Evolutionary conservation across 2,113 vertebrate genomes (phyloP).

Genomic region (Drymodes brunneopygia): DNA sequence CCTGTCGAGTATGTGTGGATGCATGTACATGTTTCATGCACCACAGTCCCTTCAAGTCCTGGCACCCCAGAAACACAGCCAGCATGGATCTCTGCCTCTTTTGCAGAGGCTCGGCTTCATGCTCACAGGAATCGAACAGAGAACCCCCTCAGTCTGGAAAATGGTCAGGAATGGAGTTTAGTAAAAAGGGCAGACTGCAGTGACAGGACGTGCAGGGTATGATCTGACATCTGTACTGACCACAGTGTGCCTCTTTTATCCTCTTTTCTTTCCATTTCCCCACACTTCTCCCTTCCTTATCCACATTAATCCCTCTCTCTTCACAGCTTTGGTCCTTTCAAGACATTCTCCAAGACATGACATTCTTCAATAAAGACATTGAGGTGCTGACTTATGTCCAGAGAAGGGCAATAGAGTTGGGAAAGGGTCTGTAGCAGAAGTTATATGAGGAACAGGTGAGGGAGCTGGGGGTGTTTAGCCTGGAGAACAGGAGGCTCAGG

Average conservation of each 20-base stretch:
- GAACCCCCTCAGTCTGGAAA: too few relatives aligned
- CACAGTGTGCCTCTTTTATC: not conserved
- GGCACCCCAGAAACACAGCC: accelerated
- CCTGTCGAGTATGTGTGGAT: not conserved
- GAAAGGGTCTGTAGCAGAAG: not conserved
- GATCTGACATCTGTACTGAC: too few relatives aligned
- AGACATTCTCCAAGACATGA: not conserved
- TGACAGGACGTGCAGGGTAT: too few relatives aligned
- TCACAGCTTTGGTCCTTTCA: not conserved
- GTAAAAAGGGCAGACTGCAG: not conserved
- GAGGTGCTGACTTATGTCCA: not conserved
- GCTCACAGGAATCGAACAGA: accelerated
- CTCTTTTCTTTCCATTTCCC: not conserved
- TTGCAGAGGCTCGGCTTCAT: not conserved
- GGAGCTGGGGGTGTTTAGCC: not conserved
- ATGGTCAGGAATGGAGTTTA: not conserved
- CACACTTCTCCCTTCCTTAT: not conserved
- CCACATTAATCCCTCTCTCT: not conserved
- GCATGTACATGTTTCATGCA: accelerated
- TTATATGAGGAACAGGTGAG: not conserved
- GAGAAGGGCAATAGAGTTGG: not conserved
- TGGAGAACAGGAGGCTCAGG: not conserved
- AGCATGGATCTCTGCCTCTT: not conserved
- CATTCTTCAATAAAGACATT: not conserved
- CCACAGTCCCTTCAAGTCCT: accelerated